Evolutionary conservation across 2,797 vertebrate genomes (phyloP), one percentile per base, ranked within the genome.

Genomic region (Tokudaia muenninki): DNA sequence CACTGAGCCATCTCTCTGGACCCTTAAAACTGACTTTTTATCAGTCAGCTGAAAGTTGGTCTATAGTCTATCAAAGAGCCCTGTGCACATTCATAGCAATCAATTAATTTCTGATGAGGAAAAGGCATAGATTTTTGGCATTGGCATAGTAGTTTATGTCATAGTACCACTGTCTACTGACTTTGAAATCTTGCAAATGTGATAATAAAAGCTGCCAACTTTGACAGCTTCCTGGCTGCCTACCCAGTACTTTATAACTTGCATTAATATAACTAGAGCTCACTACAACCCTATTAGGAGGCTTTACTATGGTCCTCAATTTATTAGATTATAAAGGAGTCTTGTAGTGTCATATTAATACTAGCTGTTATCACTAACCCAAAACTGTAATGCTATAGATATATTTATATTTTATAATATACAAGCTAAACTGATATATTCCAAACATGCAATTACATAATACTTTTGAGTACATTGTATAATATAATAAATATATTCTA

Each of bases 361-460:
- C 84, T 70, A 87, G 57, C 47, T 74, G 14, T 77, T 82, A 67
- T 75, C 78, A 80, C 37, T 84, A 88, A 63, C 17, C 89, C 70
- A 81, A 86, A 34, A 61, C 67, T 3, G 44, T 79, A 86, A 63
- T 63, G 41, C 8, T 78, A 67, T 26, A 75, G 75, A 91, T 87
- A 81, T 37, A 57, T 75, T 75, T 86, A 79, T 2, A 52, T 67
- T 90, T 94, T 82, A 61, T 74, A 95, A 77, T 87, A 77, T 12
- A 37, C 59, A 61, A 61, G 59, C 59, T 75, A 72, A 87, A 87
- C 52, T 19, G 37, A 67, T 34, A 77, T 65, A 72, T 72, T 50
- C 41, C 11, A 7, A 41, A 47, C n/a, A 31, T 57, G 44, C 24
- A 94, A 91, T 70, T 80, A 13, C 7, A 89, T 70, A 59, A 29